Conservation (phyloP, 37 sponge, comb jelly and placozoan genomes). For the Bolinopsis microptera region DNA sequence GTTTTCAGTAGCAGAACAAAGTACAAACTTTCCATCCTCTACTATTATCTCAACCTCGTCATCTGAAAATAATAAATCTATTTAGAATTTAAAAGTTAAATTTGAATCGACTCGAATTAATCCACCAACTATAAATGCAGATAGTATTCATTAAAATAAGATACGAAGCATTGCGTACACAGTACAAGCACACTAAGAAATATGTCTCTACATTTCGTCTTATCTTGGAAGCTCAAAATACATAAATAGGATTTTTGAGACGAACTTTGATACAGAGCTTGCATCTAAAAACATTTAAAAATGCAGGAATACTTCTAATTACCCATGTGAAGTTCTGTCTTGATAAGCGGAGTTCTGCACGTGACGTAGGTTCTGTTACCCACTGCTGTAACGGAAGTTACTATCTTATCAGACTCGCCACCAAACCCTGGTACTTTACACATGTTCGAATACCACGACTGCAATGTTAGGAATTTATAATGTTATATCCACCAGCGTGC, state of each 20-base stretch:
- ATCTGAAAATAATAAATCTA: background rate
- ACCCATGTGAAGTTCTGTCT: background rate
- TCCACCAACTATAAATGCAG: too few species aligned
- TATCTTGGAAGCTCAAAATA: too few species aligned
- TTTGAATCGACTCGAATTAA: too few species aligned
- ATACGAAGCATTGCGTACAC: too few species aligned
- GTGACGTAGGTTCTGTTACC: slow-evolving; percentile 53
- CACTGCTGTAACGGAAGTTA: background rate
- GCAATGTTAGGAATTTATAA: too few species aligned
- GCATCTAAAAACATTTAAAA: too few species aligned
- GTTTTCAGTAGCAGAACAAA: background rate
- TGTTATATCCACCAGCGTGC: too few species aligned
- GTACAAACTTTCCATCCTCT: background rate
- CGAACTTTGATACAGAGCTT: too few species aligned
- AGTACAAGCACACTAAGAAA: too few species aligned
- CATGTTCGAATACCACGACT: slow-evolving; percentile 49
- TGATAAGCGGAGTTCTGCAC: slow-evolving; percentile 25
- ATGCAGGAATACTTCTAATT: background rate
- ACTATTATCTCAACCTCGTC: background rate
- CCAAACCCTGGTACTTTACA: slow-evolving; percentile 51
- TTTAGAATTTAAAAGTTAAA: background rate
- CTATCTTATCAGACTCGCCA: slow-evolving; percentile 8
- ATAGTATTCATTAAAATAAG: too few species aligned
- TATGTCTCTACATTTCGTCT: too few species aligned
- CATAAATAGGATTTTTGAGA: too few species aligned